Evolutionary conservation across 1,140 invertebrate species (phyloP).

Genomic region (Heterodera carotae): DNA sequence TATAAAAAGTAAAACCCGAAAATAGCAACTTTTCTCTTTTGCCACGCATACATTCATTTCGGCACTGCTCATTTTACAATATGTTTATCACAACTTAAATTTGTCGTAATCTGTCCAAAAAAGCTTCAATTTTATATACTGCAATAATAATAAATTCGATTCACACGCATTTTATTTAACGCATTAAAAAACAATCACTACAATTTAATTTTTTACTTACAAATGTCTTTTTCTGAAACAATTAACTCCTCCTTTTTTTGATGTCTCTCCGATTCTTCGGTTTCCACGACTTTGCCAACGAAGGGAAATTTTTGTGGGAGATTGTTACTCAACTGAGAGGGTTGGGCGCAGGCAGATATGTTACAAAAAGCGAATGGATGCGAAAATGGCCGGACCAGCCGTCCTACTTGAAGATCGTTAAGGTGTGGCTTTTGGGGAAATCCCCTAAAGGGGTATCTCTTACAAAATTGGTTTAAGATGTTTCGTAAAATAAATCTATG

Average conservation of each 20-base stretch:
- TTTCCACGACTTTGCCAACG: slow-evolving; percentile 54
- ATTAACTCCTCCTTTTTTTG: background rate
- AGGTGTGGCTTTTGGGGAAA: too few species aligned
- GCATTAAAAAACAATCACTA: background rate
- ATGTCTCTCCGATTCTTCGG: slow-evolving; percentile 68
- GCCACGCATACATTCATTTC: background rate
- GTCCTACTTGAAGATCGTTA: slow-evolving; percentile 60
- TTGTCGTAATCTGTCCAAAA: background rate
- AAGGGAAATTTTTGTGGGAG: slow-evolving; percentile 64
- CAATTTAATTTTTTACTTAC: background rate
- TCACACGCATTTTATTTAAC: background rate
- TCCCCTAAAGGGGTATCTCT: too few species aligned
- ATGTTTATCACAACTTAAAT: background rate
- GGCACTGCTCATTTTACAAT: background rate
- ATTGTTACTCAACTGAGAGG: slow-evolving; percentile 59
- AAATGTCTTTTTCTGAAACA: background rate
- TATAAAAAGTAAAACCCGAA: too few species aligned
- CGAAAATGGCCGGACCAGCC: slow-evolving; percentile 61
- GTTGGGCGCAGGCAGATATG: slow-evolving; percentile 40
- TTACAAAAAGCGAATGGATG: slow-evolving; percentile 58
- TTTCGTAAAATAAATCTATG: too few species aligned
- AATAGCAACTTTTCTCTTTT: too few species aligned
- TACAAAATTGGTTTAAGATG: too few species aligned
- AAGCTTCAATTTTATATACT: too few species aligned
- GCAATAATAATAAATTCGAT: background rate